Conservation (phyloP, 1,140 invertebrate genomes). For the Drosophila erecta region DNA sequence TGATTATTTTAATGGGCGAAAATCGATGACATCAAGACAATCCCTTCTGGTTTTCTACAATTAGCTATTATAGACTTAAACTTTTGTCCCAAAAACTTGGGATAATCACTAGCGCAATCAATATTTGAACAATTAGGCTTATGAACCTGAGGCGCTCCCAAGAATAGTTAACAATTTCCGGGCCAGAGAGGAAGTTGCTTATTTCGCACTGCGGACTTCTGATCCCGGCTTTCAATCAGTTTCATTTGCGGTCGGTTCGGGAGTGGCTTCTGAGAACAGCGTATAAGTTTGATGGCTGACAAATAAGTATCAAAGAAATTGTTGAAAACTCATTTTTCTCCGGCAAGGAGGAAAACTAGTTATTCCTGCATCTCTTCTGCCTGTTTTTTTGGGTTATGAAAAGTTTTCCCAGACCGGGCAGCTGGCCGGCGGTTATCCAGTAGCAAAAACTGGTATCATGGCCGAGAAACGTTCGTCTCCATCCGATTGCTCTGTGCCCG, state of each 20-base stretch:
- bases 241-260: neutral
- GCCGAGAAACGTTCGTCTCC: conserved; percentile 22
- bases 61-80: too few relatives aligned
- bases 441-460: conserved; percentile 65
- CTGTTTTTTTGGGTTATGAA: conserved; percentile 20
- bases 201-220: conserved; percentile 22
- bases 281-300: conserved; percentile 61
- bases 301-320: conserved; percentile 67
- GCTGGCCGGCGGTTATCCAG: conserved; percentile 46
- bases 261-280: conserved; percentile 41
- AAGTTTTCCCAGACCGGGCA: conserved; percentile 54
- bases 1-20: conserved; percentile 23
- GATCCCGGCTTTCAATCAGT: conserved; percentile 10
- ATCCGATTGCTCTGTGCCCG: neutral
- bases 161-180: conserved; percentile 48
- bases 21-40: neutral
- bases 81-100: neutral
- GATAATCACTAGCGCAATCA: conserved; percentile 32
- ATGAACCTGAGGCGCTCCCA: conserved; percentile 8
- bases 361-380: conserved; percentile 31
- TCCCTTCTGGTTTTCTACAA: too few relatives aligned
- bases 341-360: conserved; percentile 56
- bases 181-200: conserved; percentile 40
- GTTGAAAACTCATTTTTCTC: conserved; percentile 48
- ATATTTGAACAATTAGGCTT: conserved; percentile 37